These are phyloP conservation scores for Bovichtus diacanthus DNA, from an alignment of 2,797 vertebrate species.

Conservation along the genomic window DNA sequence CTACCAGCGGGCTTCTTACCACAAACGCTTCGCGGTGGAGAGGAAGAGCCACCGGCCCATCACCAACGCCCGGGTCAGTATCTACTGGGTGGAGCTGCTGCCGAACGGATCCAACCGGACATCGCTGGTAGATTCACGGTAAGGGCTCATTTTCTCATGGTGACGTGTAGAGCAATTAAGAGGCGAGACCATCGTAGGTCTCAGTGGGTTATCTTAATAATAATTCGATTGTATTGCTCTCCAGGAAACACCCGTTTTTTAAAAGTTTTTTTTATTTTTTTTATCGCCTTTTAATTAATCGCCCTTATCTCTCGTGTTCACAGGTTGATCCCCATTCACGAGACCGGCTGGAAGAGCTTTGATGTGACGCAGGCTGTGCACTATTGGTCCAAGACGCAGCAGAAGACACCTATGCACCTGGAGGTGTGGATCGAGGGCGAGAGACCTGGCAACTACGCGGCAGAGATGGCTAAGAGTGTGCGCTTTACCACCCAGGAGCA, in stretches of 20 bases:
- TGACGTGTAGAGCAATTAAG: background rate
- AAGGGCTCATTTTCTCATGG: conserved; percentile 8
- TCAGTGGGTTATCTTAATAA: background rate
- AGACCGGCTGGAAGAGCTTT: conserved; percentile 94
- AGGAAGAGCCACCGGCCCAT: conserved; percentile 84
- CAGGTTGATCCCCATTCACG: conserved; percentile 91
- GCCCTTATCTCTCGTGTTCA: conserved; percentile 37
- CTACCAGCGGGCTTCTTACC: conserved; percentile 89
- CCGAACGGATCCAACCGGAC: conserved; percentile 90
- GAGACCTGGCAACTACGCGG: conserved; percentile 89
- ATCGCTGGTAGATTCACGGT: conserved; percentile 94
- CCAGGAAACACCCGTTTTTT: conserved; percentile 3
- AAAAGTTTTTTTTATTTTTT: background rate
- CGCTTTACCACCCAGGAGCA: conserved; percentile 90
- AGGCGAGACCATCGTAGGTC: background rate
- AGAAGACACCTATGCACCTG: conserved; percentile 89
- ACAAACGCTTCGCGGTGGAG: conserved; percentile 78
- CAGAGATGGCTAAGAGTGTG: conserved; percentile 90
- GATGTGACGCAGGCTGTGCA: conserved; percentile 96
- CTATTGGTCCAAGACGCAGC: conserved; percentile 90
- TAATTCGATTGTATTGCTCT: conserved; percentile 16
- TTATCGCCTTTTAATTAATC: conserved; percentile 47
- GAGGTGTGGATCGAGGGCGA: conserved; percentile 95
- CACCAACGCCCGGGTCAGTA: conserved; percentile 90
- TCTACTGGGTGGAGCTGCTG: conserved; percentile 92